These are phyloP conservation scores for Conger conger DNA, from an alignment of 2,113 vertebrate species.

Conservation along the genomic window DNA sequence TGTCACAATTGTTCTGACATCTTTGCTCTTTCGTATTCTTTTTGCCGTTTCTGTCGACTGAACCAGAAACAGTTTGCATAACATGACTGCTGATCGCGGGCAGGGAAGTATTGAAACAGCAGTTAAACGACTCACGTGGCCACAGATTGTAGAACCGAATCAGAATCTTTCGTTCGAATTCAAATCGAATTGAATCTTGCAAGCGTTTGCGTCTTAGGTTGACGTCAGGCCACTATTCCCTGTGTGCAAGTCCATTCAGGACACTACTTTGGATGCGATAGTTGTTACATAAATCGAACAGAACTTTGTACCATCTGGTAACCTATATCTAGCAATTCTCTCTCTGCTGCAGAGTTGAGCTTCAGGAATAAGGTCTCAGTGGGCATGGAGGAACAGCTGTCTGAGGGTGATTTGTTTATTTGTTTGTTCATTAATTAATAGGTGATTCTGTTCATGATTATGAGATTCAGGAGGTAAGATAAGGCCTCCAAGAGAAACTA, in stretches of 20 bases:
- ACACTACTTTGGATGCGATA: not conserved
- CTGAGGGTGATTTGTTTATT: not conserved
- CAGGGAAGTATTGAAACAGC: not conserved
- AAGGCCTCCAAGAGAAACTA: not conserved
- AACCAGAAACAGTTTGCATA: not conserved
- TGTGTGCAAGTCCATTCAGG: not conserved
- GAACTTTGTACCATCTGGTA: not conserved
- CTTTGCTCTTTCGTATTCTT: not conserved
- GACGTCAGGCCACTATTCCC: not conserved
- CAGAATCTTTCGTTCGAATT: slow-evolving; percentile 1
- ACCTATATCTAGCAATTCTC: not conserved
- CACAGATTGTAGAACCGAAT: not conserved
- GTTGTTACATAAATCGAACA: not conserved
- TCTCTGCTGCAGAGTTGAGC: not conserved
- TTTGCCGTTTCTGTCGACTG: not conserved
- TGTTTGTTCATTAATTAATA: slow-evolving; percentile 5
- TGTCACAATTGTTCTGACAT: not conserved
- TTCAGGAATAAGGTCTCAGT: not conserved
- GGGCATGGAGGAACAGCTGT: not conserved
- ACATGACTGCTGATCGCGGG: not conserved
- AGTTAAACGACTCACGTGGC: not conserved
- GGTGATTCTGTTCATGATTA: not conserved
- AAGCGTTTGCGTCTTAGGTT: not conserved
- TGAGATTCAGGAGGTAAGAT: not conserved
- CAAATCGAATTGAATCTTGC: not conserved